A percentile compares a stretch with the other conserved stretches of the same genome.
Evolutionary conservation across 2,888 invertebrate species (phyloP).

Genomic region (Melitaea athalia): DNA sequence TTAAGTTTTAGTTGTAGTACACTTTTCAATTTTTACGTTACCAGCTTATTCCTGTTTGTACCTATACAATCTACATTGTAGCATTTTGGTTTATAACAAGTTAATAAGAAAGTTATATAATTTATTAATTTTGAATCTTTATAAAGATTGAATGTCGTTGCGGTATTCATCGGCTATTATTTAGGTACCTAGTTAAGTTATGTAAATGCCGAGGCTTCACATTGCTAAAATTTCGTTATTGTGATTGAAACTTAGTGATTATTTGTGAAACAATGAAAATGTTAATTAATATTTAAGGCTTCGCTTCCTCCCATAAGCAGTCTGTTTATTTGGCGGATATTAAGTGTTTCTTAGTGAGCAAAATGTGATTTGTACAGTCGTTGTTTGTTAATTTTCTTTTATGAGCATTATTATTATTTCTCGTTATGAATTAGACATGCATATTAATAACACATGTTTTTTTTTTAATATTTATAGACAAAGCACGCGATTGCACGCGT

Average conservation of each 20-base stretch:
- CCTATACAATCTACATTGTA: too few species aligned
- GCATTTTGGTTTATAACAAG: too few species aligned
- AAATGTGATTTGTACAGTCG: neutral
- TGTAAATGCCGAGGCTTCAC: constrained; percentile 28
- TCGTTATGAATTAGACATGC: too few species aligned
- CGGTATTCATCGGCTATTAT: constrained; percentile 14
- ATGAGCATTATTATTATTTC: too few species aligned
- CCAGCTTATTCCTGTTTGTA: too few species aligned
- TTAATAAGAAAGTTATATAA: neutral
- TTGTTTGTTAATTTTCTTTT: too few species aligned
- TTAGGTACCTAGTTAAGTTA: constrained; percentile 18
- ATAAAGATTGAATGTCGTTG: neutral
- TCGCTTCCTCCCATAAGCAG: constrained; percentile 41
- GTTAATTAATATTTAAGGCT: constrained; percentile 48
- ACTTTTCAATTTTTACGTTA: too few species aligned
- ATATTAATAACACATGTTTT: too few species aligned
- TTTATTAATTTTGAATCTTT: neutral
- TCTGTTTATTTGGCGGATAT: constrained; percentile 39
- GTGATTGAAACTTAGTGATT: constrained; percentile 49
- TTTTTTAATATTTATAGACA: too few species aligned
- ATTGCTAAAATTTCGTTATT: constrained; percentile 31
- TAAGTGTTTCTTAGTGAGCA: constrained; percentile 24
- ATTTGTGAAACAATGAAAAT: constrained; percentile 44
- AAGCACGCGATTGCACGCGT: too few species aligned
- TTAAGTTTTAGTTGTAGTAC: too few species aligned